A percentile compares a stretch with the other conserved stretches of the same genome.
These are phyloP conservation scores for Maconellicoccus hirsutus DNA, from an alignment of 1,140 invertebrate genomes.

Conservation along the genomic window DNA sequence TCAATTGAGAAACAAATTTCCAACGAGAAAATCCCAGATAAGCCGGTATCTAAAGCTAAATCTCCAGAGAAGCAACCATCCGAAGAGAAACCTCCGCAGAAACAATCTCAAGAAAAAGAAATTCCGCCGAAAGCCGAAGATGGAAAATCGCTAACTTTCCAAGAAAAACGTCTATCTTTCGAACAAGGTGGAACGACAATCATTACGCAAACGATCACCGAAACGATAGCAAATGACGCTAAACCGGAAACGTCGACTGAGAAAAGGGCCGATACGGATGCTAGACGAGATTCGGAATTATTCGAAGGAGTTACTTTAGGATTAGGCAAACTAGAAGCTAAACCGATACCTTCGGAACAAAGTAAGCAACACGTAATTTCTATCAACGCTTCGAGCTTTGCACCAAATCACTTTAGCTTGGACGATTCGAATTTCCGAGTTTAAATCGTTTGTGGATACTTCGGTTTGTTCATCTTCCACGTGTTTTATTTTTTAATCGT, in stretches of 20 bases:
- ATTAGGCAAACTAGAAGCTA: constrained; percentile 32
- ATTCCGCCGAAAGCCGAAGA: not conserved
- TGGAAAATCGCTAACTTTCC: constrained; percentile 27
- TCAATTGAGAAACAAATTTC: not conserved
- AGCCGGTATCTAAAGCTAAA: not conserved
- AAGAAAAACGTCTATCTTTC: constrained; percentile 35
- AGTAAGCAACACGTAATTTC: not conserved
- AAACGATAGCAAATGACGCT: constrained; percentile 32
- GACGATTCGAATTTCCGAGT: not conserved
- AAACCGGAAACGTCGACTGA: not conserved
- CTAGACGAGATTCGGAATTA: constrained; percentile 34
- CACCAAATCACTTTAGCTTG: not conserved
- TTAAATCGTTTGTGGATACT: too few species aligned
- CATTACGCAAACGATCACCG: not conserved
- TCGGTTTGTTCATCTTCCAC: too few species aligned
- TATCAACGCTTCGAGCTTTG: not conserved
- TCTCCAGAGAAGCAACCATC: not conserved
- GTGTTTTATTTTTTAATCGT: too few species aligned
- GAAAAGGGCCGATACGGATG: constrained; percentile 39
- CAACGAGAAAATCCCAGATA: not conserved
- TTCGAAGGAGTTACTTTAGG: constrained; percentile 37
- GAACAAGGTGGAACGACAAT: constrained; percentile 38
- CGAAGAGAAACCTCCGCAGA: not conserved
- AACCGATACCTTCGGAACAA: not conserved
- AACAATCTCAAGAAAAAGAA: too few species aligned